A percentile compares a stretch with the other conserved stretches of the same genome.
phyloP scores from a whole-genome alignment of 1,140 invertebrate species.

The Listronotus oregonensis region DNA sequence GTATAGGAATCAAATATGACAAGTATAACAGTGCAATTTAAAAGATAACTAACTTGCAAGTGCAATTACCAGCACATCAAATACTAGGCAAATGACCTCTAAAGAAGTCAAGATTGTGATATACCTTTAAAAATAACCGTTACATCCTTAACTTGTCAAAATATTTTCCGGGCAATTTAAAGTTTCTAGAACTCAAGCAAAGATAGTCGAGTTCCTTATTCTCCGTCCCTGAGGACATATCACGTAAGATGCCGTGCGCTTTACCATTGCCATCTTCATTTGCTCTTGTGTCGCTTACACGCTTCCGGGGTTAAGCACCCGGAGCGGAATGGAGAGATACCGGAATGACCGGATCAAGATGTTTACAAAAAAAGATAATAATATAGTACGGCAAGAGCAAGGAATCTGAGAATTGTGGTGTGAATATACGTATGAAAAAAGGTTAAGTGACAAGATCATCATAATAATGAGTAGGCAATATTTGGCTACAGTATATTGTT shows the following conservation, averaged over 20 bases:
- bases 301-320: conserved; percentile 26
- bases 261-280: conserved; percentile 19
- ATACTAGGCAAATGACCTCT: no score
- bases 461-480: no score
- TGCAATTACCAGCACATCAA: no score
- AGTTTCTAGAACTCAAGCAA: not conserved
- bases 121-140: conserved; percentile 1
- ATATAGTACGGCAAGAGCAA: conserved; percentile 1
- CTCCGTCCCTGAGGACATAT: conserved; percentile 13
- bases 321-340: conserved; percentile 12
- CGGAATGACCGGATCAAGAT: not conserved
- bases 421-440: no score
- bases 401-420: no score
- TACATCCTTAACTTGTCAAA: not conserved
- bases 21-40: no score
- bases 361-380: not conserved
- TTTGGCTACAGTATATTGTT: no score
- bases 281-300: conserved; percentile 7
- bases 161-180: conserved; percentile 1
- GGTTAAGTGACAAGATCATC: no score
- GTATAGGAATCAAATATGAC: no score
- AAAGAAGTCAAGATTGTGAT: no score
- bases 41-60: no score
- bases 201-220: not conserved
- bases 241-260: conserved; percentile 20